These are phyloP conservation scores for Callaeas wilsoni DNA, from an alignment of 2,113 vertebrate genomes.

Conservation along the genomic window DNA sequence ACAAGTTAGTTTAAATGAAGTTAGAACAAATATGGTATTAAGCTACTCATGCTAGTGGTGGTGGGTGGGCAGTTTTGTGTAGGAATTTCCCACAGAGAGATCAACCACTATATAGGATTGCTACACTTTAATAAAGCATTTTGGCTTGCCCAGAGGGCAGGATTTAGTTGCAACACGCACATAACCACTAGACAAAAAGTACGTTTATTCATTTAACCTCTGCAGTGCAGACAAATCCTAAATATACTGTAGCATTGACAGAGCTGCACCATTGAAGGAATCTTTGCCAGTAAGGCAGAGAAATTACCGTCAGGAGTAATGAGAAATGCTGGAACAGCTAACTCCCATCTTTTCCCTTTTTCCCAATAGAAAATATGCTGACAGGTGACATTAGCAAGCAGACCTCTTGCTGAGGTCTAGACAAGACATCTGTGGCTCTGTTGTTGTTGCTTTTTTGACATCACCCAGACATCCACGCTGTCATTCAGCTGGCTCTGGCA, in stretches of 20 bases:
- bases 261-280: background rate
- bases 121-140: background rate
- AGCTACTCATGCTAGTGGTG: background rate
- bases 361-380: background rate
- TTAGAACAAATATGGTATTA: background rate
- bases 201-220: background rate
- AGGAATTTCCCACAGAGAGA: background rate
- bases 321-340: background rate
- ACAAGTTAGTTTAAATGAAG: background rate
- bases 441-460: background rate
- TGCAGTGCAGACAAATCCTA: background rate
- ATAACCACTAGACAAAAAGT: background rate
- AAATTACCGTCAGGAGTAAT: background rate
- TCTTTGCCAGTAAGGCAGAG: background rate
- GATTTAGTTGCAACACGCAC: background rate
- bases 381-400: background rate
- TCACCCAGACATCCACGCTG: background rate
- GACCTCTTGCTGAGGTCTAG: background rate
- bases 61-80: background rate
- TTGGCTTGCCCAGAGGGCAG: background rate
- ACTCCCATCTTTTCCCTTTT: background rate
- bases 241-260: background rate
- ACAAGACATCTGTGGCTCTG: background rate
- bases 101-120: background rate
- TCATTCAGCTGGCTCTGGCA: background rate